phyloP scores from a whole-genome alignment of 2,113 vertebrate species.

The Probosciger aterrimus region DNA sequence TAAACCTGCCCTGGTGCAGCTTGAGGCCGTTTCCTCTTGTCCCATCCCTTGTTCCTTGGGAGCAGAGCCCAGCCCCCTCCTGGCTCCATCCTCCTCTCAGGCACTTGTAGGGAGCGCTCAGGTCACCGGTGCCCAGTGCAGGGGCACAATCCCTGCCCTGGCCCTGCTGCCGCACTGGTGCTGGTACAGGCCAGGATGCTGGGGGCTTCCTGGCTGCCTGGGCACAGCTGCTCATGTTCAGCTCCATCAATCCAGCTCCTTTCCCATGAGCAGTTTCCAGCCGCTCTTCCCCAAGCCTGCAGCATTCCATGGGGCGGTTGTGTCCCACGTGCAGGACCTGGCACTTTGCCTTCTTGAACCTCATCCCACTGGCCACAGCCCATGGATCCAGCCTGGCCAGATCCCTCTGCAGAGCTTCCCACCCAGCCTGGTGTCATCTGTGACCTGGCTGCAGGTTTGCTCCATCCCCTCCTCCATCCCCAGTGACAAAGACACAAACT shows the following conservation, averaged over 20 bases:
- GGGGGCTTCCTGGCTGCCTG: background rate
- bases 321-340: background rate
- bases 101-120: no score
- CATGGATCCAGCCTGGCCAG: background rate
- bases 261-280: no score
- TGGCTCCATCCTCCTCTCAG: no score
- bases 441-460: background rate
- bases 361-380: background rate
- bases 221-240: background rate
- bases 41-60: no score
- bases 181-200: background rate
- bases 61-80: no score
- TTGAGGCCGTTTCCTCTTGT: no score
- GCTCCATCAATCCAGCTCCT: no score
- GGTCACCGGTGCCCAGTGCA: no score
- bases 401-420: no score
- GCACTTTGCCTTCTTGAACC: no score
- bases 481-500: rapidly evolving
- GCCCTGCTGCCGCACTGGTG: background rate
- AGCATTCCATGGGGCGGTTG: rapidly evolving
- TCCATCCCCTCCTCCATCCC: background rate
- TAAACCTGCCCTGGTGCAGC: no score
- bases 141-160: no score
- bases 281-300: rapidly evolving
- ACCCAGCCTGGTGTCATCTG: rapidly evolving